Base-by-base conservation (phyloP, 1,140 invertebrate genomes). In the Geopemphigus sp. region DNA sequence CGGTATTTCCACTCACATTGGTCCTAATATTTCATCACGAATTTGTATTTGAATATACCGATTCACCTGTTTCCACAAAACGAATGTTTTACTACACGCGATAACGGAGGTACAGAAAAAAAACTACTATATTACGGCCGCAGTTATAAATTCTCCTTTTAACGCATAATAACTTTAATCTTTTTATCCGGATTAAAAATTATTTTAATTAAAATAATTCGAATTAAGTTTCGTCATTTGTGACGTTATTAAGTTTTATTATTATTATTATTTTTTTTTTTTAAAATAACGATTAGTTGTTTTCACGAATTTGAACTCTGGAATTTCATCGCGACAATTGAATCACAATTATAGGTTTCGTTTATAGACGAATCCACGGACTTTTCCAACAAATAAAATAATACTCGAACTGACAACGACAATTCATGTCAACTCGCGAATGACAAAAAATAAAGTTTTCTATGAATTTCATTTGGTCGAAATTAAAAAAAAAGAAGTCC, bases 101-200 rank as follows among this genome's bases (percentile, higher is more conserved):
- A 50, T 50, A 50, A 68, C 17, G 22, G 66, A 50, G 24, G 22
- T 68, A 68, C n/a, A 47, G 47, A 45, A 47, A 68, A 66, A 50
- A 50, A 68, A 24, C 5, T 68, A 50, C 3, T 39, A 45, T 45
- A 45, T 39, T n/a, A 68, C 3, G 26, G 5, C 64, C 17, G 11
- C 64, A 68, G 64, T 47, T 68, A 47, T 68, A 68, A 68, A 68
- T 68, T 68, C 22, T 64, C 5, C 29, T 68, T 50, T 68, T 24
- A 68, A 68, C 50, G 66, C 22, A 24, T 50, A 24, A 50, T 50
- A 50, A 50, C 39, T 50, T 68, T 68, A 68, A 68, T 68, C 47
- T 22, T 53, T 70, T 10, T 29, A 29, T 72, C 24, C n/a, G 47
- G 47, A 72, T 72, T 54, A 29, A 29, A 72, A 26, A 54, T 54